Conservation (phyloP, 64 coral and sea anemone species). For the Platygyra sinensis region DNA sequence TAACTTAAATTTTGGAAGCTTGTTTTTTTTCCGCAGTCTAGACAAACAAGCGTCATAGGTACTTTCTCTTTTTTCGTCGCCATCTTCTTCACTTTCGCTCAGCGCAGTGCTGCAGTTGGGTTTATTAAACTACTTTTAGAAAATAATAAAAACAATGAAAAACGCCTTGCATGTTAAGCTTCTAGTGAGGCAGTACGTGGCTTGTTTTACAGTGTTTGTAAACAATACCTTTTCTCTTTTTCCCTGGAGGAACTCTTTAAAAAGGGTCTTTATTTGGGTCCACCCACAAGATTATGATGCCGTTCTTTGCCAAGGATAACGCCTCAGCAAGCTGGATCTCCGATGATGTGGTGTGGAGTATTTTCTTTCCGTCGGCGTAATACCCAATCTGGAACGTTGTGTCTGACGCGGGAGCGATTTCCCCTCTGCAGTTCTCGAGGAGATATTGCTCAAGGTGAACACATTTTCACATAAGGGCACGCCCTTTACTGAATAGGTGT, state of each 20-base stretch:
- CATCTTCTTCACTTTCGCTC: too few relatives aligned
- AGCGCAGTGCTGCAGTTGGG: too few relatives aligned
- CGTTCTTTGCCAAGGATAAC: not conserved
- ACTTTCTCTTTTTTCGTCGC: too few relatives aligned
- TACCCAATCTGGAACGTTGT: not conserved
- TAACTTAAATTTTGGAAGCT: too few relatives aligned
- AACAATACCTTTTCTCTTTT: slow-evolving; percentile 40
- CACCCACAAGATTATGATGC: not conserved
- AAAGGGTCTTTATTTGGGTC: slow-evolving; percentile 15
- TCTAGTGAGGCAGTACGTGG: not conserved
- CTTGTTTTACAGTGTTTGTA: not conserved
- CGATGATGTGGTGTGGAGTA: not conserved
- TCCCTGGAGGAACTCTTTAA: not conserved
- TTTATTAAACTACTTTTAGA: too few relatives aligned
- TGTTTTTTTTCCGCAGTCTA: too few relatives aligned
- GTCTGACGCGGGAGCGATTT: not conserved
- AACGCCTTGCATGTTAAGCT: not conserved
- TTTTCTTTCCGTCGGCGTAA: not conserved
- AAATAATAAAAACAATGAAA: too few relatives aligned
- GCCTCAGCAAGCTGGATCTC: slow-evolving; percentile 1
- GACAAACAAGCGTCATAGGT: too few relatives aligned
- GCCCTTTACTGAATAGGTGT: not conserved
- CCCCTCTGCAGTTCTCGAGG: not conserved
- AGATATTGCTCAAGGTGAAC: not conserved
- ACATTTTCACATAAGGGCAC: not conserved